Evolutionary conservation across 2,113 vertebrate species (phyloP).

Genomic region (pig (Sus scrofa)): DNA sequence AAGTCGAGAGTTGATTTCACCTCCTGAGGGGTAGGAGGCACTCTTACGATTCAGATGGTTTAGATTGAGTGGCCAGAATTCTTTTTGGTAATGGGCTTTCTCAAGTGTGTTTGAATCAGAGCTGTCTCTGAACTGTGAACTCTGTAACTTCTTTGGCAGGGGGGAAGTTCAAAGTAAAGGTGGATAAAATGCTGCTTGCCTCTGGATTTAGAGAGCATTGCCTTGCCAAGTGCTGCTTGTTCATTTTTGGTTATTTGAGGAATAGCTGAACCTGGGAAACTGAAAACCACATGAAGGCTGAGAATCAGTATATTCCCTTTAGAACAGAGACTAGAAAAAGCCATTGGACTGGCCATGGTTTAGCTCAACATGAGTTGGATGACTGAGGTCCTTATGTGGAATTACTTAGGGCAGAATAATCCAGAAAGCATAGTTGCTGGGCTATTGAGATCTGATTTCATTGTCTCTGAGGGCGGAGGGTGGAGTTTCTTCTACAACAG

Average conservation of each 20-base stretch:
- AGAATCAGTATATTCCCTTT: constrained; percentile 20
- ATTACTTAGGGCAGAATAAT: constrained; percentile 7
- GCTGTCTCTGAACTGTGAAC: background rate
- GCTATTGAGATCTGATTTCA: background rate
- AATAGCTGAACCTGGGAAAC: background rate
- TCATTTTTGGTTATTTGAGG: background rate
- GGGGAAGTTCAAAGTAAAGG: background rate
- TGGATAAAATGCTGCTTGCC: background rate
- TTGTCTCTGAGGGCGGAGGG: background rate
- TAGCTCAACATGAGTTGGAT: background rate
- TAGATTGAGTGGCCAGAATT: background rate
- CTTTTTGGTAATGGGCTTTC: background rate
- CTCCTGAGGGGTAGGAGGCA: background rate
- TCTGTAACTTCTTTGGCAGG: background rate
- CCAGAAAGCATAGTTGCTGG: constrained; percentile 6
- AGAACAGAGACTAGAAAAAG: background rate
- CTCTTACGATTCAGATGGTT: background rate
- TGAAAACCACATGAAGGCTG: background rate
- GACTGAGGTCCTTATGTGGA: constrained; percentile 1
- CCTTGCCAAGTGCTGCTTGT: background rate
- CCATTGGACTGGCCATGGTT: background rate
- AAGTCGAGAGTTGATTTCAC: background rate
- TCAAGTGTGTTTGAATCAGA: background rate
- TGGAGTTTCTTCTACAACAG: background rate
- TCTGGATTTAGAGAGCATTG: background rate